Evolutionary conservation across 2,888 invertebrate genomes (phyloP), one percentile per base, ranked within the genome.

Genomic region (Crematogaster levior): DNA sequence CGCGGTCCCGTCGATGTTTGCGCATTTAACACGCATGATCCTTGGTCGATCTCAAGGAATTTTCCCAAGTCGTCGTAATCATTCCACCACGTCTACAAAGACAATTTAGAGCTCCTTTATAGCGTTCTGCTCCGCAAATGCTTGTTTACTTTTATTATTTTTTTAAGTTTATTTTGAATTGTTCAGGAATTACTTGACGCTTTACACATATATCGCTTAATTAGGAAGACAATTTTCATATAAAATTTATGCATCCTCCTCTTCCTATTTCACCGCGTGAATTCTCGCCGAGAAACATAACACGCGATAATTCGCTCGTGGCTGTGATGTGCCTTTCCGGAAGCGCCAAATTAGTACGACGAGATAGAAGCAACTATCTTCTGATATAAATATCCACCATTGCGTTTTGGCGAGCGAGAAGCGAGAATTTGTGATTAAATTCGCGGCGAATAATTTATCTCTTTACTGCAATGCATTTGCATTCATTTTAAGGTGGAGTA

Each of bases 331-430:
- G 90, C 73, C 86, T 82, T 89, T 91, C 90, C 90, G 90, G 90
- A 91, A 90, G 81, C 88, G 81, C 84, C 86, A 90, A 90, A 90
- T 90, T 90, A 84, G 91, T 90, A 90, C 90, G 88, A 90, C 63
- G 86, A 86, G 90, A 90, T 91, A 90, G 83, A 82, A 82, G 84
- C 77, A 81, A 86, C 86, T 91, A 90, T 90, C 90, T 87, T 83
- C 77, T 86, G 90, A 90, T 90, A 90, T 85, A 86, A 90, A 90
- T 90, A 88, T 87, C 84, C 85, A 83, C 81, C 83, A 85, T 84
- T 81, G 75, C 37, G 48, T 75, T 80, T 80, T 40, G 51, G 18
- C 60, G 58, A 60, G 58, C 48, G 37, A 74, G 60, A 80, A 27
- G n/a, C 60, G 48, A 80, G 56, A 74, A 48, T 48, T 80, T 48